Conservation (phyloP, 2,797 vertebrate genomes). For the Protosalanx chinensis region DNA sequence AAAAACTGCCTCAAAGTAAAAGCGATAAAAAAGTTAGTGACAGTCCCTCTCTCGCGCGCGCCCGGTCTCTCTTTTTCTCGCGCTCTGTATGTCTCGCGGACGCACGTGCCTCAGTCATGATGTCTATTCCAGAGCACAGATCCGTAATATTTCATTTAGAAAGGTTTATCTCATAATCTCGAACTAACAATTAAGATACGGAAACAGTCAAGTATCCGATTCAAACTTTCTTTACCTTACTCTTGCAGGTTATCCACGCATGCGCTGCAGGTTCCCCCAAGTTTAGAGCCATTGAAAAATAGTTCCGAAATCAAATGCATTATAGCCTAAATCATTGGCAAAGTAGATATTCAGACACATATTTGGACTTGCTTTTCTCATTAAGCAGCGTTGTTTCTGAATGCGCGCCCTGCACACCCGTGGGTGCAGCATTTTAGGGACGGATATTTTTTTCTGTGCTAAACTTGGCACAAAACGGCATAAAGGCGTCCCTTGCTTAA, state of each 20-base stretch:
- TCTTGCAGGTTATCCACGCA: background rate
- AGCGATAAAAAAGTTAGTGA: background rate
- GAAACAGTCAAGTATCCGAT: background rate
- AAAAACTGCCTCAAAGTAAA: background rate
- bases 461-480: conserved; percentile 52
- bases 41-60: background rate
- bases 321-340: background rate
- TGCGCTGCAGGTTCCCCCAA: background rate
- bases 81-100: background rate
- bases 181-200: background rate
- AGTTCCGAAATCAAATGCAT: background rate
- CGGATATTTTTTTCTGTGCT: conserved; percentile 48
- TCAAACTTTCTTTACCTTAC: background rate
- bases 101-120: no score
- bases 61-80: background rate
- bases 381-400: background rate
- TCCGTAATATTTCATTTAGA: no score
- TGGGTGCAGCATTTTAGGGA: conserved; percentile 39
- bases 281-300: background rate
- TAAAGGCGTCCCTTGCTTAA: conserved; percentile 43
- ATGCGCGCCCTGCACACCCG: conserved; percentile 21
- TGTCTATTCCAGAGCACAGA: no score
- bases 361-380: background rate
- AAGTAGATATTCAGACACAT: background rate
- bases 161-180: no score